These are phyloP conservation scores for Harpalus rufipes DNA, from an alignment of 2,888 invertebrate genomes.

Conservation along the genomic window DNA sequence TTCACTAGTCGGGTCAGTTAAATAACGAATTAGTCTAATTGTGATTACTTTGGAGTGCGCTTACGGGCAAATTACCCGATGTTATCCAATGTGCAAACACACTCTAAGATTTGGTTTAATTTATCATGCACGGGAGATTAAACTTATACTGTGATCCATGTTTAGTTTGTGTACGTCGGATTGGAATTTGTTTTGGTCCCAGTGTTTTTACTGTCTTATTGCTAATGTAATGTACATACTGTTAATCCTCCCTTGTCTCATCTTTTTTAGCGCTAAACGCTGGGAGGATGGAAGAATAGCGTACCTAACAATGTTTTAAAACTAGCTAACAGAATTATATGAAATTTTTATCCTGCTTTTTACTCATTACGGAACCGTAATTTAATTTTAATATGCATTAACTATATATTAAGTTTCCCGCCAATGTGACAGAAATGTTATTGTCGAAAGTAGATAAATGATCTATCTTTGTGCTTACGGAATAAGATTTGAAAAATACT, in stretches of 20 bases:
- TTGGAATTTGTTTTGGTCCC: constrained; percentile 38
- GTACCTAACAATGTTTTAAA: background rate
- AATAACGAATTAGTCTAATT: constrained; percentile 63
- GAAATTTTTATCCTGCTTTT: background rate
- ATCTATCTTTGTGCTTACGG: too few relatives aligned
- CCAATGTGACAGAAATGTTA: background rate
- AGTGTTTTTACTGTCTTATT: constrained; percentile 33
- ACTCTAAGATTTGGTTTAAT: constrained; percentile 57
- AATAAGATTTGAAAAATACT: too few relatives aligned
- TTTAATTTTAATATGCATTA: background rate
- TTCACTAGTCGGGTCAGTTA: constrained; percentile 40
- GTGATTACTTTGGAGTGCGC: constrained; percentile 34
- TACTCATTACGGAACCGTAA: background rate
- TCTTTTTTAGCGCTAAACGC: background rate
- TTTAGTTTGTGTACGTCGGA: constrained; percentile 49
- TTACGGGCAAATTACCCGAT: constrained; percentile 15
- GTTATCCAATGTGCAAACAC: constrained; percentile 40
- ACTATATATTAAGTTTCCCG: background rate
- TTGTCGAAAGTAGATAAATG: too few relatives aligned
- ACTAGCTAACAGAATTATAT: background rate
- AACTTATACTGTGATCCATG: constrained; percentile 47
- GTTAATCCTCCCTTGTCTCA: constrained; percentile 15
- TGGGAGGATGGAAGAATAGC: background rate
- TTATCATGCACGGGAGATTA: constrained; percentile 53
- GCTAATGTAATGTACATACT: constrained; percentile 28